A percentile compares a stretch with the other conserved stretches of the same genome.
Conservation (phyloP, 92 coral and sea anemone genomes). For the Desmophyllum pertusum region DNA sequence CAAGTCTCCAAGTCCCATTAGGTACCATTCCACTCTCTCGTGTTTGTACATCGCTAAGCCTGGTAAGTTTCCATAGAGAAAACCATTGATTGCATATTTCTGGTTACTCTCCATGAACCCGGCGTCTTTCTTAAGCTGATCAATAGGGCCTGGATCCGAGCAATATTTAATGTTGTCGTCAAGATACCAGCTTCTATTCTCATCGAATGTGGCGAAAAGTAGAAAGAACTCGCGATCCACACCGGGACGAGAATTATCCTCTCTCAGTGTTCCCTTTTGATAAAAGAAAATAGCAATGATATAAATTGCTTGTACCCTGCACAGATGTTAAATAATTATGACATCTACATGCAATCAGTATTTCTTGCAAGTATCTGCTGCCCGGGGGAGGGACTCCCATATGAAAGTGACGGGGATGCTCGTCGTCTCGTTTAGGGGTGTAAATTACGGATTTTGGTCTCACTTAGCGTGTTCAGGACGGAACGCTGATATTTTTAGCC, state of each 20-base stretch:
- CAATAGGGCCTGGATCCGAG: conserved; percentile 43
- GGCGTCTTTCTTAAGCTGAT: conserved; percentile 56
- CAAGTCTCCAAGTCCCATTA: conserved; percentile 78
- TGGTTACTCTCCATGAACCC: conserved; percentile 85
- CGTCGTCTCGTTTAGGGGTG: no score
- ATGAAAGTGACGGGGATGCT: no score
- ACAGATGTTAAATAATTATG: background rate
- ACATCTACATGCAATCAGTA: no score
- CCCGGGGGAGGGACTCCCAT: no score
- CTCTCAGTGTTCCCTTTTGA: conserved; percentile 58
- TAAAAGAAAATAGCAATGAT: background rate
- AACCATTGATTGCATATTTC: conserved; percentile 85
- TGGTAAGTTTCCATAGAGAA: conserved; percentile 71
- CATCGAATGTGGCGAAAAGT: conserved; percentile 82
- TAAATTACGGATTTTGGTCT: no score
- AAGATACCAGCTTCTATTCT: conserved; percentile 87
- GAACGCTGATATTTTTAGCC: no score
- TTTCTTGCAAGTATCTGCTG: no score
- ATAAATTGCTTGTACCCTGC: background rate
- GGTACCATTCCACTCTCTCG: conserved; percentile 81
- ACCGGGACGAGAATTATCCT: conserved; percentile 50
- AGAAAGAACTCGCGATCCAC: conserved; percentile 83
- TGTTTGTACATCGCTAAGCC: conserved; percentile 73
- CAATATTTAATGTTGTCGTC: conserved; percentile 65
- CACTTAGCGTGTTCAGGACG: no score